These are phyloP conservation scores for Morus bassanus DNA, from an alignment of 2,797 vertebrate species.

Conservation along the genomic window DNA sequence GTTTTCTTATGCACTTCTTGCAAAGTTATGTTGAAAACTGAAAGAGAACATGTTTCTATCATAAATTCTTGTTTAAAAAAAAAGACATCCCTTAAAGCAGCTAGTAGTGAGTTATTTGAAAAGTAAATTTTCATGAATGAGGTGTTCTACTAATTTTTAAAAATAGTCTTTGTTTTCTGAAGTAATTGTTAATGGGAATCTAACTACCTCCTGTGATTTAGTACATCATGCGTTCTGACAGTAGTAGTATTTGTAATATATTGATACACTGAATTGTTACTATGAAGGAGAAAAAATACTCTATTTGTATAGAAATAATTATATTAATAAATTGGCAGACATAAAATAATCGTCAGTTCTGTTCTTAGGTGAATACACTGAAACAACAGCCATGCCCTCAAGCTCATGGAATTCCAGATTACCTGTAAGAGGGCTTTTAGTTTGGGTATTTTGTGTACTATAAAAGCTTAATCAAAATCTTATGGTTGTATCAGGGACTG, in stretches of 20 bases:
- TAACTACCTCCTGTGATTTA: slow-evolving; percentile 59
- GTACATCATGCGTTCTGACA: slow-evolving; percentile 4
- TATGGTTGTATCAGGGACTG: background rate
- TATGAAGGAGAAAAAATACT: background rate
- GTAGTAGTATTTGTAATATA: slow-evolving; percentile 32
- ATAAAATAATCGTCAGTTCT: background rate
- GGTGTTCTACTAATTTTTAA: slow-evolving; percentile 20
- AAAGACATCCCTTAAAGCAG: background rate
- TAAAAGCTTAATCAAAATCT: background rate
- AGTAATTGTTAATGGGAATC: slow-evolving; percentile 38
- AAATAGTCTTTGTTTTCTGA: slow-evolving; percentile 33
- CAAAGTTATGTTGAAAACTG: background rate
- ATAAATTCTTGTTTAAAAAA: background rate
- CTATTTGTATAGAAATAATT: slow-evolving; percentile 14
- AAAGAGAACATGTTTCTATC: background rate
- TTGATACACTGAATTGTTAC: slow-evolving; percentile 23
- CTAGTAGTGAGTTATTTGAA: background rate
- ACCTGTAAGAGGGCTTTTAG: background rate
- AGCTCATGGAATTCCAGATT: background rate
- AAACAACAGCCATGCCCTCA: background rate
- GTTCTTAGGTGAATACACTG: slow-evolving; percentile 2
- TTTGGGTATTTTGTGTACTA: background rate
- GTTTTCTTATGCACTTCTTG: background rate
- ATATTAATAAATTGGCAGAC: slow-evolving; percentile 30
- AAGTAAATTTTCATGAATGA: slow-evolving; percentile 12